Conservation (phyloP, 2,113 vertebrate genomes). For the Megaceryle torquata region DNA sequence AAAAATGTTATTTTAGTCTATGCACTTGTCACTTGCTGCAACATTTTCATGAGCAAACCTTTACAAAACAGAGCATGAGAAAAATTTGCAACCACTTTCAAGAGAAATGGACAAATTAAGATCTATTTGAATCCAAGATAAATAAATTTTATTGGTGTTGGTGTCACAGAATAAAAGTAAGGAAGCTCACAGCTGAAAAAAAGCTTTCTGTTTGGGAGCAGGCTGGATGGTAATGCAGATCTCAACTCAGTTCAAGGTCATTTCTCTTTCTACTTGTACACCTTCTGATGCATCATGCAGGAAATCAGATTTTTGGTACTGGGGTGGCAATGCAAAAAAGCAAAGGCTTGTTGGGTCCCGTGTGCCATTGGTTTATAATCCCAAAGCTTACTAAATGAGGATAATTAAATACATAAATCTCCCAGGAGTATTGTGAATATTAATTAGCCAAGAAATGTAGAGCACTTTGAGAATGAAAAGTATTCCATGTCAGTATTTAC, state of each 20-base stretch:
- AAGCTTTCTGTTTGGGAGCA: neutral
- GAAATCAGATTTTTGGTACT: neutral
- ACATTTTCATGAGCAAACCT: neutral
- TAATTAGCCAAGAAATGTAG: slow-evolving; percentile 40
- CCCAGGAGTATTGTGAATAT: neutral
- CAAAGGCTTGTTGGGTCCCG: neutral
- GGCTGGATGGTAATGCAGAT: neutral
- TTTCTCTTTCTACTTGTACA: neutral
- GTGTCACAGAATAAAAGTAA: neutral
- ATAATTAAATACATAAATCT: slow-evolving; percentile 20
- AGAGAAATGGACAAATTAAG: neutral
- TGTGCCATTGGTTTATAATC: neutral
- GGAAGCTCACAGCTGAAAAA: neutral
- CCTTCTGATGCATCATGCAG: neutral
- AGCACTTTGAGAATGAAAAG: neutral
- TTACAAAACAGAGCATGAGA: neutral
- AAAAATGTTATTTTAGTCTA: neutral
- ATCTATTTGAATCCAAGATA: neutral
- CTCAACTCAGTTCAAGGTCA: neutral
- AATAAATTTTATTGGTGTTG: neutral
- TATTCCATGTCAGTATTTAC: neutral
- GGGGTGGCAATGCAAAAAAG: neutral
- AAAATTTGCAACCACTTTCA: neutral
- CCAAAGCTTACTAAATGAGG: neutral
- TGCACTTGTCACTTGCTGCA: neutral